phyloP scores from a whole-genome alignment of 2,113 vertebrate genomes.

The Tretioscincus oriximinensis region DNA sequence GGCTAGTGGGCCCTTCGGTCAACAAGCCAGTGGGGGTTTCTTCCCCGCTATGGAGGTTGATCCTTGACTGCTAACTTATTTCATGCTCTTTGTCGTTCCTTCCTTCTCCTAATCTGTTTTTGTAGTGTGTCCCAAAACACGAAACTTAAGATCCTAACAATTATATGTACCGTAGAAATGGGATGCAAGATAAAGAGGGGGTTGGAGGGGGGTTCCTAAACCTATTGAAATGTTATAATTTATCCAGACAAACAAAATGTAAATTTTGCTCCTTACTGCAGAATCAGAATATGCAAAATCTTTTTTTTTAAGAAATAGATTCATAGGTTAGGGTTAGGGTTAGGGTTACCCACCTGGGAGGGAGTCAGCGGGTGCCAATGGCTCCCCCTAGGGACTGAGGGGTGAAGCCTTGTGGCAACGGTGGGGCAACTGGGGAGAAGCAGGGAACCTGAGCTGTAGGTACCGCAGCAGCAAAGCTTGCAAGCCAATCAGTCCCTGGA shows the following conservation, averaged over 20 bases:
- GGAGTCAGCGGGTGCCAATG: no score
- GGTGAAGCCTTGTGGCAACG: background rate
- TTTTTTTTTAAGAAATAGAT: background rate
- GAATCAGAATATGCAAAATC: background rate
- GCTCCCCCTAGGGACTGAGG: no score
- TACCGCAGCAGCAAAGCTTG: constrained; percentile 1
- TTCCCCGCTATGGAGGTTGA: background rate
- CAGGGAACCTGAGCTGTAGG: background rate
- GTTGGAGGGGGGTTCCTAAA: background rate
- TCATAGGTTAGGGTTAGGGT: background rate
- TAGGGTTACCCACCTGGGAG: background rate
- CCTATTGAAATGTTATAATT: background rate
- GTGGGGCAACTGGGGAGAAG: background rate
- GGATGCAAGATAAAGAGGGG: background rate
- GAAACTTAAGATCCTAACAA: no score
- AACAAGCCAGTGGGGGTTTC: no score
- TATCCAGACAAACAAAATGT: background rate
- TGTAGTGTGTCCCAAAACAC: background rate
- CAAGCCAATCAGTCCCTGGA: constrained; percentile 14
- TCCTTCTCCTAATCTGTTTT: background rate
- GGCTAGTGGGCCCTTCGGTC: background rate
- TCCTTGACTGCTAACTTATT: background rate
- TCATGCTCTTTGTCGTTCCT: background rate
- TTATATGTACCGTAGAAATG: background rate
- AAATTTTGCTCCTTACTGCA: background rate